A percentile compares a stretch with the other conserved stretches of the same genome.
Evolutionary conservation across 2,888 invertebrate genomes (phyloP).

Genomic region (Eristalis arbustorum): DNA sequence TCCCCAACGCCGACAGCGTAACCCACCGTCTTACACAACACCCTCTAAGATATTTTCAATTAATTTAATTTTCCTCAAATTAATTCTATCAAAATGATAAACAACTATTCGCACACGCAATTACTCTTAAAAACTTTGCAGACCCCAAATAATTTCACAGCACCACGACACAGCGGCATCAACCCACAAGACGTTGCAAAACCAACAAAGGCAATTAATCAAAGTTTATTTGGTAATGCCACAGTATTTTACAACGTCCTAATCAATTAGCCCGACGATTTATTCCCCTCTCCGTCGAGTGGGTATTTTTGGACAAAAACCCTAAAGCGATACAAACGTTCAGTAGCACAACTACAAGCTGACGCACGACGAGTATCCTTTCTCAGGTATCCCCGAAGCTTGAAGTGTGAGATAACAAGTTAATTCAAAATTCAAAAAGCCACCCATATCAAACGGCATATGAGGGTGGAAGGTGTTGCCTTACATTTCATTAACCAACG

Average conservation of each 20-base stretch:
- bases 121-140: conserved; percentile 57
- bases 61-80: conserved; percentile 43
- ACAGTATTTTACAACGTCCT: conserved; percentile 73
- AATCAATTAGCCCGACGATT: conserved; percentile 71
- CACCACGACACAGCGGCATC: background rate
- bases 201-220: conserved; percentile 71
- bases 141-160: conserved; percentile 25
- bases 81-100: conserved; percentile 53
- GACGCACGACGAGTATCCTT: conserved; percentile 11
- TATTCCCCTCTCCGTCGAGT: conserved; percentile 38
- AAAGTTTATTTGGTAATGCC: conserved; percentile 72
- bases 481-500: conserved; percentile 59
- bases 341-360: background rate
- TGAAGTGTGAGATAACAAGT: conserved; percentile 47
- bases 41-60: conserved; percentile 22
- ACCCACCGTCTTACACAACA: background rate
- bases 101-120: conserved; percentile 50
- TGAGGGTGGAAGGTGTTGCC: conserved; percentile 31
- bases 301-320: conserved; percentile 43
- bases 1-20: background rate
- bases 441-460: background rate
- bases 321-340: conserved; percentile 19
- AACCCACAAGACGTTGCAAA: conserved; percentile 49
- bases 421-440: conserved; percentile 56
- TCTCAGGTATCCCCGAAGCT: conserved; percentile 42